A percentile compares a stretch with the other conserved stretches of the same genome.
These are phyloP conservation scores for Crenuchus spilurus DNA, from an alignment of 2,797 vertebrate species.

Conservation along the genomic window DNA sequence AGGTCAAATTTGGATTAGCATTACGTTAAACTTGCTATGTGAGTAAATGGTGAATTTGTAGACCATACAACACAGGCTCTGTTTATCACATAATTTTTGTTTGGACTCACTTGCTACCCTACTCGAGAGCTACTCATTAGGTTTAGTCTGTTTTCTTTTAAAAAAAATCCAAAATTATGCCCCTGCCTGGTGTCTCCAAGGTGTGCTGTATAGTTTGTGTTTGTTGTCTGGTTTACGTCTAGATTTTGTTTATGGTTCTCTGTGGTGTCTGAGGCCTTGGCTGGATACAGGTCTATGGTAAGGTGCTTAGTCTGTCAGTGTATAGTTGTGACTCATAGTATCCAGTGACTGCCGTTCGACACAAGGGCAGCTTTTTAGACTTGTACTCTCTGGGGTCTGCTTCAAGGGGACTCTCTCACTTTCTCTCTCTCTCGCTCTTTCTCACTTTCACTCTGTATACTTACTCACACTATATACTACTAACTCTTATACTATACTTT, in stretches of 20 bases:
- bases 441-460: constrained; percentile 11
- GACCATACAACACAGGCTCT: constrained; percentile 17
- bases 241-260: constrained; percentile 50
- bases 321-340: constrained; percentile 62
- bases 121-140: neutral
- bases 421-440: constrained; percentile 15
- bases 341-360: constrained; percentile 51
- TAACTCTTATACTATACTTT: too few relatives aligned
- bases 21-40: neutral
- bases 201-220: constrained; percentile 48
- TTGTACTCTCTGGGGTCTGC: constrained; percentile 43
- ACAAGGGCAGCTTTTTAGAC: constrained; percentile 48
- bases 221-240: constrained; percentile 40
- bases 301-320: constrained; percentile 53
- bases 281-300: constrained; percentile 38
- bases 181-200: constrained; percentile 41
- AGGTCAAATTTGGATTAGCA: neutral
- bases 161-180: constrained; percentile 29
- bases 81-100: constrained; percentile 4
- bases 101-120: neutral
- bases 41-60: constrained; percentile 8
- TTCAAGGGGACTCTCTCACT: constrained; percentile 6
- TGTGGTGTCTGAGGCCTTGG: constrained; percentile 28
- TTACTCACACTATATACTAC: neutral
- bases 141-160: constrained; percentile 30